These are phyloP conservation scores for Dryoscopus gambensis DNA, from an alignment of 2,113 vertebrate genomes.

Conservation along the genomic window DNA sequence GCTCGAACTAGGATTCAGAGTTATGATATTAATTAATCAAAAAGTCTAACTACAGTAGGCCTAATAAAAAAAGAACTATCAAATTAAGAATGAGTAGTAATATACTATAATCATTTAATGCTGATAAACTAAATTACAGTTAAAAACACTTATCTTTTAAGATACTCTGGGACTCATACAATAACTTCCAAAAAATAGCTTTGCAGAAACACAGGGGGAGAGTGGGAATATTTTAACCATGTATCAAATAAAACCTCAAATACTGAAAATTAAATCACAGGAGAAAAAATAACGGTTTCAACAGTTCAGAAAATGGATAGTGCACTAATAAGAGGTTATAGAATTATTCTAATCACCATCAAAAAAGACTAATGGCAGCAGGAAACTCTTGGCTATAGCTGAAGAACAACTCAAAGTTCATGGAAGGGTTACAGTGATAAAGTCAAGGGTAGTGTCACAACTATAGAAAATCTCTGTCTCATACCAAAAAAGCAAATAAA, in stretches of 20 bases:
- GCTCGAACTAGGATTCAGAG: constrained; percentile 79
- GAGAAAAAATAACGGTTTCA: background rate
- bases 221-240: background rate
- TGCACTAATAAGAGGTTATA: background rate
- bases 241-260: background rate
- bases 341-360: background rate
- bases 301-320: background rate
- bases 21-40: background rate
- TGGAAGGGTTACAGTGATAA: background rate
- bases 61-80: background rate
- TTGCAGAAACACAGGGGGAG: background rate
- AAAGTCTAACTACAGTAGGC: background rate
- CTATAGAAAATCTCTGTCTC: background rate
- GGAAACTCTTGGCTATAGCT: background rate
- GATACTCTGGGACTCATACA: background rate
- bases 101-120: background rate
- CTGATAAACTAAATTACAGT: background rate
- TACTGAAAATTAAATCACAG: background rate
- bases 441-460: background rate
- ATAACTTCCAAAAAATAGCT: background rate
- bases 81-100: background rate
- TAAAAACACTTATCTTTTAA: background rate
- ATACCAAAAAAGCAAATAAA: background rate
- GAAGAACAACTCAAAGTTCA: background rate
- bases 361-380: background rate